Conservation (phyloP, 2,888 invertebrate species). For the Parapristionchus giblindavisi region DNA sequence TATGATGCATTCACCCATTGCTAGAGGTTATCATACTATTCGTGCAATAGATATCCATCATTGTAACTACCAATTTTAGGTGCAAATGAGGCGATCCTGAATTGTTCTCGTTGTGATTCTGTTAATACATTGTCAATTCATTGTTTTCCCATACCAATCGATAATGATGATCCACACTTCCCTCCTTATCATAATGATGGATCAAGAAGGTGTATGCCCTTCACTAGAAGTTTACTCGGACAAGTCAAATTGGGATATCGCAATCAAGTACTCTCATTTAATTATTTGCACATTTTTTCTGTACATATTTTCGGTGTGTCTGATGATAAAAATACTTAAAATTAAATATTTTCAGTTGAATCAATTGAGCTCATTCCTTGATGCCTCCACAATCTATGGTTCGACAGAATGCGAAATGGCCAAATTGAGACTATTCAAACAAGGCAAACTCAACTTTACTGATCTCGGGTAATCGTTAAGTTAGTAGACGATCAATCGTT, state of each 20-base stretch:
- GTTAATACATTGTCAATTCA: conserved; percentile 88
- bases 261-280: conserved; percentile 66
- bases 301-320: too few relatives aligned
- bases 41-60: neutral
- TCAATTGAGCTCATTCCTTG: conserved; percentile 88
- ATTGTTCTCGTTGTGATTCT: conserved; percentile 81
- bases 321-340: too few relatives aligned
- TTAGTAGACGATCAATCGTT: neutral
- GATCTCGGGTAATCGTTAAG: conserved; percentile 59
- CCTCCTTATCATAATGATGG: conserved; percentile 83
- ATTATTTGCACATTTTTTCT: neutral
- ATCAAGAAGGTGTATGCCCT: conserved; percentile 84
- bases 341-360: conserved; percentile 85
- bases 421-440: conserved; percentile 79
- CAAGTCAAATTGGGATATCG: conserved; percentile 79
- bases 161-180: conserved; percentile 87
- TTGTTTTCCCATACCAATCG: conserved; percentile 91
- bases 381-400: conserved; percentile 84
- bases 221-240: conserved; percentile 91
- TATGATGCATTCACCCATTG: conserved; percentile 88
- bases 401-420: conserved; percentile 86
- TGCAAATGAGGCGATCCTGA: conserved; percentile 65
- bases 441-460: conserved; percentile 68
- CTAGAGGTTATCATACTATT: conserved; percentile 68
- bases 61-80: conserved; percentile 43